phyloP scores from a whole-genome alignment of 2,113 vertebrate genomes.

The Crotalus horridus region DNA sequence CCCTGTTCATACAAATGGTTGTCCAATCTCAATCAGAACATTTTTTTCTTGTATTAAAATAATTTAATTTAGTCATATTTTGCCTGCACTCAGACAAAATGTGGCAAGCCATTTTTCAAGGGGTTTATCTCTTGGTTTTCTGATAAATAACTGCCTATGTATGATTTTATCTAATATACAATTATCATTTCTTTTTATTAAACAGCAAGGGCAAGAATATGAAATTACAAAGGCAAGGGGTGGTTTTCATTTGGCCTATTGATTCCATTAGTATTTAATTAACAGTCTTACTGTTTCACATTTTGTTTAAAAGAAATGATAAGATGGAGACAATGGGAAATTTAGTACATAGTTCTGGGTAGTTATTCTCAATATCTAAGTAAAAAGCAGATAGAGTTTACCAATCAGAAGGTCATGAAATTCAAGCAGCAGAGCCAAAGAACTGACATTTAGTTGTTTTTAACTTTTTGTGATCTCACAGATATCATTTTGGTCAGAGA shows the following conservation, averaged over 20 bases:
- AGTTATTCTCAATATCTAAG: not conserved
- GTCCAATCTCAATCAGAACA: not conserved
- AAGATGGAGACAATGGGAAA: not conserved
- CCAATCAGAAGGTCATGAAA: not conserved
- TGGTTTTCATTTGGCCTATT: slow-evolving; percentile 31
- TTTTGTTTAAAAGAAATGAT: not conserved
- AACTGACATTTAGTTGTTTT: not conserved
- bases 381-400: not conserved
- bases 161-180: not conserved
- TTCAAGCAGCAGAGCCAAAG: not conserved
- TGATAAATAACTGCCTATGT: not conserved
- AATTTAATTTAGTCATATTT: not conserved
- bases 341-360: not conserved
- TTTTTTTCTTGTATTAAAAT: slow-evolving; percentile 1
- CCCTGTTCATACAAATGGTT: fast-evolving
- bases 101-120: not conserved
- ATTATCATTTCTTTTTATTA: slow-evolving; percentile 12
- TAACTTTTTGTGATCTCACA: not conserved
- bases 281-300: not conserved
- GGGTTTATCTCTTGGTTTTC: not conserved
- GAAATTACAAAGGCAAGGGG: slow-evolving; percentile 12
- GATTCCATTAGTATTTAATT: not conserved
- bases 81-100: not conserved
- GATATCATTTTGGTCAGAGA: not conserved
- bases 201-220: slow-evolving; percentile 40